Evolutionary conservation across 2,113 vertebrate species (phyloP).

Genomic region (Cebidichthys violaceus): DNA sequence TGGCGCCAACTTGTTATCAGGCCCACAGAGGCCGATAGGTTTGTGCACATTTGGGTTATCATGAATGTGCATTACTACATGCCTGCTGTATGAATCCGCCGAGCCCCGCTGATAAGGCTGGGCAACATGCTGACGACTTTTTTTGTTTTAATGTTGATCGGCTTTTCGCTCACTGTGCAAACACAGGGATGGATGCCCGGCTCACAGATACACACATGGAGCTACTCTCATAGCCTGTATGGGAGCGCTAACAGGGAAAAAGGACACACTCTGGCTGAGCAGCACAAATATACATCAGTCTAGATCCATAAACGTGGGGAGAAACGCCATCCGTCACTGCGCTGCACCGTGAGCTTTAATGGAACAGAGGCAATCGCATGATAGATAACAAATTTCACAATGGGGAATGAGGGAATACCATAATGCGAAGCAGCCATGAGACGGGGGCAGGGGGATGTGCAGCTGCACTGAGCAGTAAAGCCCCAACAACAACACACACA

Average conservation of each 20-base stretch:
- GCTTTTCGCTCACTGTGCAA: conserved; percentile 9
- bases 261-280: conserved; percentile 34
- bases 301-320: conserved; percentile 33
- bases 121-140: background rate
- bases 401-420: conserved; percentile 67
- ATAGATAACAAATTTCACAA: conserved; percentile 77
- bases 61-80: conserved; percentile 70
- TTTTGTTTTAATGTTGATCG: conserved; percentile 23
- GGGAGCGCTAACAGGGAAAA: conserved; percentile 8
- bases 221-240: background rate
- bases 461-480: conserved; percentile 63
- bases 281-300: conserved; percentile 52
- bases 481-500: background rate
- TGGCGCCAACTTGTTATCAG: conserved; percentile 71
- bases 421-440: conserved; percentile 74
- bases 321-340: conserved; percentile 58
- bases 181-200: conserved; percentile 19
- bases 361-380: conserved; percentile 66
- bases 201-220: background rate
- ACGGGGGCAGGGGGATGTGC: background rate
- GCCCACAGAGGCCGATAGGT: conserved; percentile 45
- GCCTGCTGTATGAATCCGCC: conserved; percentile 55
- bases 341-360: conserved; percentile 57
- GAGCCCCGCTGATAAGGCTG: conserved; percentile 48
- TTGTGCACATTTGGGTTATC: conserved; percentile 66